Conservation (phyloP, 2,888 invertebrate species). For the Phortica magna region DNA sequence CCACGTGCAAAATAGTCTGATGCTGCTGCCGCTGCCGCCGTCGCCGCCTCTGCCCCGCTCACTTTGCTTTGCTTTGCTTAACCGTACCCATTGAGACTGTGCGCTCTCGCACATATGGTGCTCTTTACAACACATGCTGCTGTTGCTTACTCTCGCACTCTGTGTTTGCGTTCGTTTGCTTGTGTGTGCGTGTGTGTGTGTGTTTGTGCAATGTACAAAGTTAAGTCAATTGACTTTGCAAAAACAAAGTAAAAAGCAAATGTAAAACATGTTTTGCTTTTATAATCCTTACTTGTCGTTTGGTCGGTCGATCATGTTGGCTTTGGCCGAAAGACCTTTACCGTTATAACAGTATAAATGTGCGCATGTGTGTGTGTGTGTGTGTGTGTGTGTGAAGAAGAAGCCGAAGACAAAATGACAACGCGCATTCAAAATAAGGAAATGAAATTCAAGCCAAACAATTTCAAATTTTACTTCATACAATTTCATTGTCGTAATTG, state of each 20-base stretch:
- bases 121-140: neutral
- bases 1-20: neutral
- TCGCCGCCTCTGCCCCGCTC: constrained; percentile 44
- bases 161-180: constrained; percentile 40
- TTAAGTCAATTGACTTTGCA: too few relatives aligned
- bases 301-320: constrained; percentile 41
- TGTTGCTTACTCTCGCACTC: neutral
- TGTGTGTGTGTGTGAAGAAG: constrained; percentile 44
- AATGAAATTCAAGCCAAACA: constrained; percentile 69
- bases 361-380: constrained; percentile 35
- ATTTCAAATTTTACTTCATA: constrained; percentile 30
- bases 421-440: constrained; percentile 66
- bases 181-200: constrained; percentile 39
- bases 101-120: neutral
- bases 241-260: neutral
- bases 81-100: too few relatives aligned
- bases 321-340: constrained; percentile 41
- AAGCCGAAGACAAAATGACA: constrained; percentile 57
- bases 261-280: neutral
- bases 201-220: too few relatives aligned
- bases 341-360: constrained; percentile 62
- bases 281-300: constrained; percentile 31
- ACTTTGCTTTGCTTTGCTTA: neutral
- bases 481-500: constrained; percentile 52
- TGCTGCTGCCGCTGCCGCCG: constrained; percentile 7